These are phyloP conservation scores for Drosophila elegans DNA, from an alignment of 1,140 invertebrate species.

Conservation along the genomic window DNA sequence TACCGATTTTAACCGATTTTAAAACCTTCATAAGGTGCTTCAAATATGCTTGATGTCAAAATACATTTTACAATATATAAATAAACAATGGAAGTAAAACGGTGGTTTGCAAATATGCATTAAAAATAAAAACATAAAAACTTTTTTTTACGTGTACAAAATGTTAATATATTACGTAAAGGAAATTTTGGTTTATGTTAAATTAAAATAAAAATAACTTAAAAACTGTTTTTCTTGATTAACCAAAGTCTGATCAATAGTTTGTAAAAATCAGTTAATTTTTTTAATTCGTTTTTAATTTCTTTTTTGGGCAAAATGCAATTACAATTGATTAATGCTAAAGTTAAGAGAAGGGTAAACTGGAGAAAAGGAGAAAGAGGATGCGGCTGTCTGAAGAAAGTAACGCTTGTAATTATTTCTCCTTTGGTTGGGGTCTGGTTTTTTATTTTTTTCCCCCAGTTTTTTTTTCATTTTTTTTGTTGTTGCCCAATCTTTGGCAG, in stretches of 20 bases:
- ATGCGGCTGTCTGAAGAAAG: conserved; percentile 17
- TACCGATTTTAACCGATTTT: too few species aligned
- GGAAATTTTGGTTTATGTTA: too few species aligned
- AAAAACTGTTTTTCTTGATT: not conserved
- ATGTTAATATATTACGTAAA: too few species aligned
- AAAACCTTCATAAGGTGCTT: too few species aligned
- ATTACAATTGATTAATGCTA: conserved; percentile 37
- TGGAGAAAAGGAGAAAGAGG: conserved; percentile 2
- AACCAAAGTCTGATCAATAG: not conserved
- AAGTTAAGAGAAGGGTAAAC: conserved; percentile 15
- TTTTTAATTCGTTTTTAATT: conserved; percentile 2
- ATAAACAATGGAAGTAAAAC: too few species aligned
- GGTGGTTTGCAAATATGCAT: too few species aligned
- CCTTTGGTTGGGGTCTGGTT: conserved; percentile 43
- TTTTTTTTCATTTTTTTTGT: conserved; percentile 1
- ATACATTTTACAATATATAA: too few species aligned
- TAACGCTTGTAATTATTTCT: conserved; percentile 52
- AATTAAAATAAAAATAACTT: not conserved
- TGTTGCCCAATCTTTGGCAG: conserved; percentile 27
- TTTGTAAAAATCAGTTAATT: not conserved
- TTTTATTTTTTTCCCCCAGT: not conserved
- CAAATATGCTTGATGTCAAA: too few species aligned
- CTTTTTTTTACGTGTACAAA: too few species aligned
- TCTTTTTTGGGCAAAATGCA: conserved; percentile 15
- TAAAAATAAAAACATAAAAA: too few species aligned